Percentiles rank a stretch among this genome's conserved stretches.
Conservation (phyloP, 2,797 vertebrate species). For the Graptemys geographica region DNA sequence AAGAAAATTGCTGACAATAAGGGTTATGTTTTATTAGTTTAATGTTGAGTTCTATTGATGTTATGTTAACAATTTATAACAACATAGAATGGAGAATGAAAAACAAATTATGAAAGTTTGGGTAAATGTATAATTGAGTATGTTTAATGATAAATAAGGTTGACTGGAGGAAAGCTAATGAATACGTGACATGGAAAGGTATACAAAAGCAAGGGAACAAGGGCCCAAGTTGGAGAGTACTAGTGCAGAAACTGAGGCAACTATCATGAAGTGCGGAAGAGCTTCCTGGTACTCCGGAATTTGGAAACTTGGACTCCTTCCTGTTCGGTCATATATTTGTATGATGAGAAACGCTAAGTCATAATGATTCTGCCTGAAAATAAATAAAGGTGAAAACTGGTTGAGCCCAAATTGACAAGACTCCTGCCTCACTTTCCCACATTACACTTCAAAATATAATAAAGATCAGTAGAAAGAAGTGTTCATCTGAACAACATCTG, state of each 20-base stretch:
- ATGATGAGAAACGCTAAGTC: background rate
- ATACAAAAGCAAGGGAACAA: background rate
- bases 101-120: background rate
- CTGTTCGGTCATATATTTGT: background rate
- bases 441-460: too few species aligned
- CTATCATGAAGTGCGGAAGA: background rate
- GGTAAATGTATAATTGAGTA: background rate
- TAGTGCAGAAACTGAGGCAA: background rate
- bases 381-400: background rate
- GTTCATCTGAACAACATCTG: background rate
- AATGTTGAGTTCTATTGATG: background rate
- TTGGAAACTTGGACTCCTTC: background rate
- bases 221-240: too few species aligned
- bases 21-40: background rate
- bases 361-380: background rate
- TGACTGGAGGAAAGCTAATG: background rate
- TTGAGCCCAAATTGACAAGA: background rate
- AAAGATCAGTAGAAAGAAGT: background rate
- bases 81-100: background rate
- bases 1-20: background rate
- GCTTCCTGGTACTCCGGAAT: background rate
- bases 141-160: background rate
- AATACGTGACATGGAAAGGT: background rate
- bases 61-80: background rate
- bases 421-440: background rate